Conservation (phyloP, 1,140 invertebrate species). For the Glossosoma conforme region DNA sequence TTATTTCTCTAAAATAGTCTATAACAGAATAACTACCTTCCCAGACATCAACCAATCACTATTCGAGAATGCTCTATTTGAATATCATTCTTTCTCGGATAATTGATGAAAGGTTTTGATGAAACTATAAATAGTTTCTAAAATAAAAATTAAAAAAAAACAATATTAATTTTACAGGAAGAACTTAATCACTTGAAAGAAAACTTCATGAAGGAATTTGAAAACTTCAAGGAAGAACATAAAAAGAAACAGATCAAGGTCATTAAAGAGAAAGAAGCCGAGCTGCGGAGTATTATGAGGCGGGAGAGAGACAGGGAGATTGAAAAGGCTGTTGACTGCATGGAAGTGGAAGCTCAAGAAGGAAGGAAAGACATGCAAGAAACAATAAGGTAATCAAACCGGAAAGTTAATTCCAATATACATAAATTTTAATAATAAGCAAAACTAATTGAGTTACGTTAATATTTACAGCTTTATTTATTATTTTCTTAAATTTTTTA, state of each 20-base stretch:
- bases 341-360: constrained; percentile 46
- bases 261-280: constrained; percentile 41
- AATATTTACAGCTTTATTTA: no score
- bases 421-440: no score
- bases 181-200: constrained; percentile 37
- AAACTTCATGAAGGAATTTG: constrained; percentile 39
- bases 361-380: constrained; percentile 46
- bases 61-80: no score
- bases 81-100: no score
- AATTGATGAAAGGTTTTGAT: no score
- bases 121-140: no score
- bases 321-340: constrained; percentile 47
- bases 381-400: constrained; percentile 40
- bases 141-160: no score
- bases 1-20: no score
- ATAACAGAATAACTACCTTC: no score
- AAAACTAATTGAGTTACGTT: no score
- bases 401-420: no score
- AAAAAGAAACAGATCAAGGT: constrained; percentile 40
- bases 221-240: constrained; percentile 40
- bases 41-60: no score
- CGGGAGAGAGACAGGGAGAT: constrained; percentile 47
- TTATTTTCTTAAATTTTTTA: background rate
- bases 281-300: constrained; percentile 44
- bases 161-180: constrained; percentile 34